Base-by-base conservation (phyloP, 2,888 invertebrate genomes). In the Acrocera orbiculus region DNA sequence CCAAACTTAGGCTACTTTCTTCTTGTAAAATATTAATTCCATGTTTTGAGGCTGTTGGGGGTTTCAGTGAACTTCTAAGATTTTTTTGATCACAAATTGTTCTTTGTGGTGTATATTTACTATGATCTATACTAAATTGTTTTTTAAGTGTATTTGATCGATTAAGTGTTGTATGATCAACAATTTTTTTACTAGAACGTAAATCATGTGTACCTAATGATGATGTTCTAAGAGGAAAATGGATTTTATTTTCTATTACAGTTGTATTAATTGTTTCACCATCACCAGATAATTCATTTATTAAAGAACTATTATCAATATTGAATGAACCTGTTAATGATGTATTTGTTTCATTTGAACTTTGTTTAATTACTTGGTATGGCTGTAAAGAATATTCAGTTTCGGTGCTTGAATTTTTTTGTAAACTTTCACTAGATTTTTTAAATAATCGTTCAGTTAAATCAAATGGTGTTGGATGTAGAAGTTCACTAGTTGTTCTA, bases 261-360 rank as follows among this genome's bases (percentile, higher is more conserved):
- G 47, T 48, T 11, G 40, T 40, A 23, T 44, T 42, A 30, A 51
- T 47, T 14, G 54, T 52, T 20, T 47, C 55, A 4, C 51, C 54
- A 38, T 61, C 61, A 31, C 60, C 39, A 3, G 60, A 60, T 6
- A 56, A 46, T 34, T 61, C 61, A 10, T 58, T 54, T 2, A 52
- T 52, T 37, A 59, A 44, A 28, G 59, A 59, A 9, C 57, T 54
- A 15, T 60, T 60, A 38, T 61, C 61, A 26, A 61, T 52, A 36
- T 61, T 61, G 32, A 54, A 60, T 23, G 60, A 61, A 16, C 61
- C 58, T 1, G 59, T 60, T 43, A 53, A 50, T 31, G 60, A 60
- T 38, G 58, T 58, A 37, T 54, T 61, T n/a, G 61, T 61, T 40
- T 61, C 61, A 34, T 61, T 61, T 25, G 61, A 61, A 39, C 57